phyloP scores from a whole-genome alignment of 2,113 vertebrate genomes.

The Oceanodroma tethys region DNA sequence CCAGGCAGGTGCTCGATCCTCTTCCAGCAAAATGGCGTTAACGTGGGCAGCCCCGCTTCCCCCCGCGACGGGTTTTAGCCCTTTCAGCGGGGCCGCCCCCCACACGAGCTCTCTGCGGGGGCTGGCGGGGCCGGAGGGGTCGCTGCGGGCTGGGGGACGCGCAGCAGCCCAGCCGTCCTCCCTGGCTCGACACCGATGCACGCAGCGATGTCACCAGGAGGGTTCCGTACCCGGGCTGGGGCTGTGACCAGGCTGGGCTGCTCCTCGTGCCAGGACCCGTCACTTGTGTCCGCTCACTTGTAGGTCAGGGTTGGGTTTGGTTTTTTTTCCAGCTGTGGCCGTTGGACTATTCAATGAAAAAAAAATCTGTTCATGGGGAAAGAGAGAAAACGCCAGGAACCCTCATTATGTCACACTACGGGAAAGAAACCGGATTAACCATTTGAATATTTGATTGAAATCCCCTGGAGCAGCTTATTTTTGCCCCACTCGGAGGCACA shows the following conservation, averaged over 20 bases:
- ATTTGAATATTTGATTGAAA: not conserved
- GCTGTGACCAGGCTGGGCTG: not conserved
- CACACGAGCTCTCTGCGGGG: not conserved
- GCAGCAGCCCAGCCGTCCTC: not conserved
- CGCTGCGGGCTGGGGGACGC: not conserved
- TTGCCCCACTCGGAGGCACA: not conserved
- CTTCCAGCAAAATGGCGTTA: not conserved
- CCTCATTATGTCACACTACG: not conserved
- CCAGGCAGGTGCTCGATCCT: not conserved
- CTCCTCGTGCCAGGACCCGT: not conserved
- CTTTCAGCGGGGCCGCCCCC: not conserved
- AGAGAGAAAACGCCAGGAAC: not conserved
- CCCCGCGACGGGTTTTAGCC: accelerated
- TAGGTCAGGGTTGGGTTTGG: not conserved
- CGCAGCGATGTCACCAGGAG: not conserved
- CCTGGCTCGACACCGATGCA: too few species aligned
- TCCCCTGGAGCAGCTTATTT: not conserved
- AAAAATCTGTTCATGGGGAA: not conserved
- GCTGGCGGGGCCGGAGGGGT: not conserved
- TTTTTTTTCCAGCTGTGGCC: not conserved
- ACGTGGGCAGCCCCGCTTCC: accelerated
- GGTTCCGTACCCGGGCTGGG: not conserved
- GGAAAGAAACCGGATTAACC: not conserved
- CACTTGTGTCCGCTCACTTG: not conserved
- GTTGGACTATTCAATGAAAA: not conserved